These are phyloP conservation scores for Agrypnia vestita DNA, from an alignment of 1,140 invertebrate species.

Conservation along the genomic window DNA sequence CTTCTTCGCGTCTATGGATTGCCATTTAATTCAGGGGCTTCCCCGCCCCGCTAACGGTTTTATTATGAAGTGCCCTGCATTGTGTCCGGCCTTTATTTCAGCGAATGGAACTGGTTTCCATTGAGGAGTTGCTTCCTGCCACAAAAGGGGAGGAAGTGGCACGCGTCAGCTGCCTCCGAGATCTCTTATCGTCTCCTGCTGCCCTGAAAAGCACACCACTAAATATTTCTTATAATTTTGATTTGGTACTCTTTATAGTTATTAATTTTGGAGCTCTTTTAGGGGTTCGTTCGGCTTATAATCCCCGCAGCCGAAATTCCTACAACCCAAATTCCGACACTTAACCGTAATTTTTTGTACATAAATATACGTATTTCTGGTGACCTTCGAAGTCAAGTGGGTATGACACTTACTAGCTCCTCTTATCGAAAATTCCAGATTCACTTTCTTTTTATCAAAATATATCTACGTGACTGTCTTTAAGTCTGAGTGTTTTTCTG, in stretches of 20 bases:
- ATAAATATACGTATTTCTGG: too few relatives aligned
- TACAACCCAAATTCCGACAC: too few relatives aligned
- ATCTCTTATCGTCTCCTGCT: slow-evolving; percentile 39
- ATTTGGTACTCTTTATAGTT: background rate
- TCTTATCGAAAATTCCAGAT: too few relatives aligned
- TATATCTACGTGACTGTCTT: too few relatives aligned
- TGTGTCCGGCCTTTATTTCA: slow-evolving; percentile 58
- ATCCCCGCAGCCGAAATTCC: too few relatives aligned
- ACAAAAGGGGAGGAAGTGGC: slow-evolving; percentile 58
- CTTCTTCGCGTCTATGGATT: slow-evolving; percentile 42
- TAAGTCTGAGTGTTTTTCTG: too few relatives aligned
- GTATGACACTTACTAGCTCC: too few relatives aligned
- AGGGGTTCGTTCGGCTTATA: too few relatives aligned
- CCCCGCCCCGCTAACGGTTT: slow-evolving; percentile 58
- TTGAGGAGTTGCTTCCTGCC: slow-evolving; percentile 56
- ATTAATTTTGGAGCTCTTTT: too few relatives aligned
- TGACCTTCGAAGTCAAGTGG: too few relatives aligned
- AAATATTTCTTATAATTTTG: background rate
- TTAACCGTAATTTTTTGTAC: too few relatives aligned
- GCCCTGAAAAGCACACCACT: background rate
- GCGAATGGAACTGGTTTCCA: slow-evolving; percentile 58
- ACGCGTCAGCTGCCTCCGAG: slow-evolving; percentile 60
- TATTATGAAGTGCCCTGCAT: slow-evolving; percentile 58
- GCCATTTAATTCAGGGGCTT: slow-evolving; percentile 53
- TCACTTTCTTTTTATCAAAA: too few relatives aligned